Base-by-base conservation (phyloP, 2,888 invertebrate genomes). In the Diogma glabrata region DNA sequence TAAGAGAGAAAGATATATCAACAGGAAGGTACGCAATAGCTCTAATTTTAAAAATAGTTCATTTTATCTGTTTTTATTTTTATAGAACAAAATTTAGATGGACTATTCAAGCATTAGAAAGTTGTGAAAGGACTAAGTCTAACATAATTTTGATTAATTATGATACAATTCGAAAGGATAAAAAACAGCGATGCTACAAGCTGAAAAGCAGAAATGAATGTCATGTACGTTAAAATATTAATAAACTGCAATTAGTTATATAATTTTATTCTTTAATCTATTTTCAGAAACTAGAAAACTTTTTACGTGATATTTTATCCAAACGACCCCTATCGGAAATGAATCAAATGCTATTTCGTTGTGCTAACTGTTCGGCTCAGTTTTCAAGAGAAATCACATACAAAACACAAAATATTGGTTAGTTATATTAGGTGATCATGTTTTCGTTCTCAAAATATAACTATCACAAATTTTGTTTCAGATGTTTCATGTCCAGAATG, bases 351-450 rank as follows among this genome's bases (percentile, higher is more conserved):
- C 62, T 72, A 3, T 77, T 73, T 60, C 69, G 70, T 56, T 83
- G 83, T 60, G 74, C 82, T 61, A 81, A 78, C 61, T 83, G 83
- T 58, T 72, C 74, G 3, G 71, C 76, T 9, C 73, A 77, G 55
- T 82, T 82, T 63, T 75, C 74, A 2, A 70, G 71, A 52, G 76
- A 78, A 56, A 65, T 58, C 19, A 63, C 61, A 8, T 55, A 56
- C 12, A 59, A 59, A 10, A 57, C 53, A 47, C 36, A 38, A 36
- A 61, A 58, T 48, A 53, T 52, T 17, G 64, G 69, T 67, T 58
- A 52, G 52, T 23, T 24, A 12, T 9, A 36, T 38, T 17, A 38
- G 19, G 20, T 19, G 17, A 19, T 38, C 14, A 36, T 28, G 28
- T 28, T 12, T n/a, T 28, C 28, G n/a, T 28, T 28, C n/a, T 28